Base-by-base conservation (phyloP, 1,140 invertebrate species). In the Calliopsis andreniformis region DNA sequence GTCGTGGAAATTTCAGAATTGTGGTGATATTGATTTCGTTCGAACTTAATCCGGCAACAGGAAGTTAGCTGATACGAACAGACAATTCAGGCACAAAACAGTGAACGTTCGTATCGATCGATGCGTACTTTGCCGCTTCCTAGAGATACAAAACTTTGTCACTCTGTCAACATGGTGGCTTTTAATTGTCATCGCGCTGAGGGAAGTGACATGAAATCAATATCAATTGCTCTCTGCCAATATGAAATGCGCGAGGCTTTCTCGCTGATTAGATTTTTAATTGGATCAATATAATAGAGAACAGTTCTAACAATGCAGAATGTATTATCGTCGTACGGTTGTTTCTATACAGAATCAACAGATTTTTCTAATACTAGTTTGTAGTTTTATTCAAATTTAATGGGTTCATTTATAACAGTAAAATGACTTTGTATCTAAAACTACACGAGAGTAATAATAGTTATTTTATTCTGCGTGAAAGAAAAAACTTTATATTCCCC, bases 51-150 rank as follows among this genome's bases (percentile, higher is more conserved):
- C 20, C 47, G 6, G 1, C 20, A 51, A 0, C 2, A 67, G 32
- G 32, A 28, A 67, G 47, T 39, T 35, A 18, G 16, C 32, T n/a
- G 10, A 10, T 28, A 25, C 32, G 64, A 20, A 7, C 47, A 53
- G 47, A 20, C 32, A 25, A 39, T 51, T 67, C 32, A 18, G 62
- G 39, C 25, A 67, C 16, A 39, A 67, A 53, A 16, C 1, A 20
- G 14, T 53, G 64, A 16, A 51, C 51, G 39, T 59, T 35, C 25
- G 3, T 67, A 25, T 47, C 67, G 67, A 58, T 69, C 53, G 35
- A 43, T 20, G 32, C 18, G 30, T 32, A 25, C 39, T 35, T 45
- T 20, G 20, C 30, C 20, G 47, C 25, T 67, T 67, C 16, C 20
- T 39, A 25, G 20, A 49, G 23, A 67, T 30, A 32, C 35, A 35